A percentile compares a stretch with the other conserved stretches of the same genome.
phyloP scores from a whole-genome alignment of 2,797 vertebrate genomes.

The Rhynchonycteris naso region DNA sequence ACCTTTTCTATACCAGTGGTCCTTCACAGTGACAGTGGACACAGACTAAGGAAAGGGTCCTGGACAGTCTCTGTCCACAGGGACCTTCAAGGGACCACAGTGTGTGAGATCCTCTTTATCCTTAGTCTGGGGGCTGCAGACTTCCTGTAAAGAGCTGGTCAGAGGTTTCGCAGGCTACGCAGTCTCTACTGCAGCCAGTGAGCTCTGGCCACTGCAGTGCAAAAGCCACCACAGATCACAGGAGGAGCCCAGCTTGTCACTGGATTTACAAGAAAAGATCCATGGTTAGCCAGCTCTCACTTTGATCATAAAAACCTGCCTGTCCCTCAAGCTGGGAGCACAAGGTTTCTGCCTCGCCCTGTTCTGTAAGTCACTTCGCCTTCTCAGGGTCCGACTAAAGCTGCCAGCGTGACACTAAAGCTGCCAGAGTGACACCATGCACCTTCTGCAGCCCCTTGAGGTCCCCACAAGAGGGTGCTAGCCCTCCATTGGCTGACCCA shows the following conservation, averaged over 20 bases:
- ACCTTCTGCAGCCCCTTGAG: rapidly evolving
- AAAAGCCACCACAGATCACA: not conserved
- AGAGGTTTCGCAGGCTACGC: rapidly evolving
- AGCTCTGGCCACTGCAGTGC: not conserved
- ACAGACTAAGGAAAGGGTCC: not conserved
- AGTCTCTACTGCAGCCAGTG: not conserved
- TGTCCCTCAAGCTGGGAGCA: not conserved
- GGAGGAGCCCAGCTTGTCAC: not conserved
- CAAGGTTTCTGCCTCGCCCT: not conserved
- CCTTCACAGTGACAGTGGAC: not conserved
- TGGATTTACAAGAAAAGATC: not conserved
- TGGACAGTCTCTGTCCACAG: not conserved
- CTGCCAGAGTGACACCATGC: too few species aligned
- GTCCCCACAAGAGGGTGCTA: not conserved
- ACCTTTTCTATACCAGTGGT: not conserved
- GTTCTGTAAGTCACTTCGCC: not conserved
- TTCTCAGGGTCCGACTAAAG: not conserved
- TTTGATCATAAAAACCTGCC: not conserved
- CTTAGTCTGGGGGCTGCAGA: not conserved
- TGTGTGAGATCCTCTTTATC: rapidly evolving
- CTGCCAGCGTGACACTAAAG: too few species aligned
- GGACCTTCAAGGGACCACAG: not conserved
- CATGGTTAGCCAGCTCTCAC: not conserved
- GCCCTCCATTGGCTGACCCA: not conserved
- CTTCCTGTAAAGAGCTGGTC: not conserved